A percentile compares a stretch with the other conserved stretches of the same genome.
Conservation (phyloP, 2,888 invertebrate genomes). For the Augiades crinisus region DNA sequence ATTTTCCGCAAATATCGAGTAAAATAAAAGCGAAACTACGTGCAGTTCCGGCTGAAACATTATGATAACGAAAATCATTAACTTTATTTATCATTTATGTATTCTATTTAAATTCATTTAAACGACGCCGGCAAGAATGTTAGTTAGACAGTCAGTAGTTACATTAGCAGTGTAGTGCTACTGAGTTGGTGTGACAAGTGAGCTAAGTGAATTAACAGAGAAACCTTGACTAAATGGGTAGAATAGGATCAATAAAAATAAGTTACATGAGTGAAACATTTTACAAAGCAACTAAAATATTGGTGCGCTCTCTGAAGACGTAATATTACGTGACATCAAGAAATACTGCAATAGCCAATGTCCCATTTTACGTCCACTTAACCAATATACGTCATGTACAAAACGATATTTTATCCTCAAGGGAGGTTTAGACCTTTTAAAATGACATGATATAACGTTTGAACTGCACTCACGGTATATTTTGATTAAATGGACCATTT, state of each 20-base stretch:
- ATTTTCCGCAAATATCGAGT: too few relatives aligned
- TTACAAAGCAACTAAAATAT: constrained; percentile 10
- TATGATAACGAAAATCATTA: too few relatives aligned
- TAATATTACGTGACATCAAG: constrained; percentile 18
- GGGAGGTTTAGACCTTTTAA: constrained; percentile 23
- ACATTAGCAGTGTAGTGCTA: too few relatives aligned
- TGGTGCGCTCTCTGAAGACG: constrained; percentile 3
- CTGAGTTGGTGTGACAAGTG: too few relatives aligned
- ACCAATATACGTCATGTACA: constrained; percentile 25
- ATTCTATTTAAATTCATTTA: too few relatives aligned
- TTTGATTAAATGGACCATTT: constrained; percentile 19
- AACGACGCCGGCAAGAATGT: too few relatives aligned
- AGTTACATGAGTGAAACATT: not conserved
- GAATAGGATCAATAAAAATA: not conserved
- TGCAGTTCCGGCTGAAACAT: too few relatives aligned
- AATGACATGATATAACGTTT: constrained; percentile 19
- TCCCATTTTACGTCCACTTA: constrained; percentile 26
- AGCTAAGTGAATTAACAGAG: not conserved
- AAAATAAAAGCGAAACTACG: too few relatives aligned
- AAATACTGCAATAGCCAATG: constrained; percentile 26
- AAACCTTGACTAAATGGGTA: not conserved
- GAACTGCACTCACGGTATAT: constrained; percentile 19
- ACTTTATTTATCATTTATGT: too few relatives aligned
- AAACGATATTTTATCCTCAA: constrained; percentile 24
- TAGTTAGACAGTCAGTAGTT: not conserved